phyloP scores from a whole-genome alignment of 2,113 vertebrate species.

The Drymodes brunneopygia region DNA sequence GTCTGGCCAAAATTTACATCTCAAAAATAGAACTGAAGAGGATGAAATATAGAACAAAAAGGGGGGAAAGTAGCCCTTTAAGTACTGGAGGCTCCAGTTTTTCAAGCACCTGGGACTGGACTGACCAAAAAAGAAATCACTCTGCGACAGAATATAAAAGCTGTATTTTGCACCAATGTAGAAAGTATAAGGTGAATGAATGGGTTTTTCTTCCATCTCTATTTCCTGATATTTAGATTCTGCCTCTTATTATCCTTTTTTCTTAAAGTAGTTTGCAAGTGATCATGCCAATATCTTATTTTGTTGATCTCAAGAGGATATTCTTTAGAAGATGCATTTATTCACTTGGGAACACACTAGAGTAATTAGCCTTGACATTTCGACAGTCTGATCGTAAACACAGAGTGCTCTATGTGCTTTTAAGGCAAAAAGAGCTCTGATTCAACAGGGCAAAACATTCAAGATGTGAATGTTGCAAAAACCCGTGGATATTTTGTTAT shows the following conservation, averaged over 20 bases:
- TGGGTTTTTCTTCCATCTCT: background rate
- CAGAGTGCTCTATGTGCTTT: conserved; percentile 49
- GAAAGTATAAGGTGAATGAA: background rate
- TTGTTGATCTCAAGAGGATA: conserved; percentile 27
- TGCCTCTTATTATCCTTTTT: conserved; percentile 25
- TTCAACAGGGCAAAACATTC: background rate
- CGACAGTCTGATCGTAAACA: conserved; percentile 34
- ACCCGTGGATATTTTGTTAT: background rate
- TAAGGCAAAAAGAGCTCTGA: conserved; percentile 53
- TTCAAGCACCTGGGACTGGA: background rate
- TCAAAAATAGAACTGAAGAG: background rate
- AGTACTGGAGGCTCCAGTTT: background rate
- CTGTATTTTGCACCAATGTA: background rate
- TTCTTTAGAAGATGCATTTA: conserved; percentile 29
- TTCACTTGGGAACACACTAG: conserved; percentile 21
- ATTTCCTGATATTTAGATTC: background rate
- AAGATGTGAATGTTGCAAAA: conserved; percentile 38
- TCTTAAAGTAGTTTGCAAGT: background rate
- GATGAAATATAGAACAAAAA: background rate
- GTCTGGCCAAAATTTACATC: background rate
- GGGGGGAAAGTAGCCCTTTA: fast-evolving
- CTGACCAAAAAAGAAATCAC: background rate
- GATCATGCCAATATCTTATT: conserved; percentile 22
- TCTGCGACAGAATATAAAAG: background rate
- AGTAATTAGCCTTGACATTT: conserved; percentile 57